Conservation (phyloP, 1,140 invertebrate species). For the Pissodes strobi region DNA sequence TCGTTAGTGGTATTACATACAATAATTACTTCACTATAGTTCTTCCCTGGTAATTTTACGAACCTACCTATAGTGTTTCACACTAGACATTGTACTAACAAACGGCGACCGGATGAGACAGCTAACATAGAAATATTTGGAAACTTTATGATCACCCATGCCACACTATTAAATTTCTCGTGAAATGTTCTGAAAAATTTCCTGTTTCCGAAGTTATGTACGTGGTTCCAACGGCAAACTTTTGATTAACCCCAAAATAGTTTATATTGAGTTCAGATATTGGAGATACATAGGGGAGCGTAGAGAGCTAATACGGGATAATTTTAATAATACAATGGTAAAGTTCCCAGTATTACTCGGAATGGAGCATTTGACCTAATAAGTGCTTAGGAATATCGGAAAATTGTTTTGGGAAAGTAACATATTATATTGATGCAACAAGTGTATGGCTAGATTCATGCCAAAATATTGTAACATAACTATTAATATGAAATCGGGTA, state of each 20-base stretch:
- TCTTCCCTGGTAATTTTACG: too few relatives aligned
- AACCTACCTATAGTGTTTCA: too few relatives aligned
- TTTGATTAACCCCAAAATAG: conserved; percentile 34
- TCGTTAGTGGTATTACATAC: too few relatives aligned
- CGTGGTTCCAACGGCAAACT: conserved; percentile 33
- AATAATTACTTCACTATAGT: too few relatives aligned
- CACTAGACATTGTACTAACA: too few relatives aligned
- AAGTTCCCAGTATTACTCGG: background rate
- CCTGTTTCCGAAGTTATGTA: conserved; percentile 34
- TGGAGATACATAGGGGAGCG: conserved; percentile 19
- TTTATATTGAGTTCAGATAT: conserved; percentile 33
- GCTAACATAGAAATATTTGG: background rate
- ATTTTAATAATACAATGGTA: conserved; percentile 9
- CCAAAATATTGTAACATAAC: too few relatives aligned
- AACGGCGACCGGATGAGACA: too few relatives aligned
- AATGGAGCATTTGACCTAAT: background rate
- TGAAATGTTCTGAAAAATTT: conserved; percentile 35
- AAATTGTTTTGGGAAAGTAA: too few relatives aligned
- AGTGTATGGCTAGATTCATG: too few relatives aligned
- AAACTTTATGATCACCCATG: conserved; percentile 19
- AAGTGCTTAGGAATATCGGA: too few relatives aligned
- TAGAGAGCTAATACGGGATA: conserved; percentile 5
- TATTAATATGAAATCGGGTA: too few relatives aligned
- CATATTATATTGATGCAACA: too few relatives aligned
- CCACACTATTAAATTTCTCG: conserved; percentile 28